Evolutionary conservation across 2,797 vertebrate species (phyloP), one percentile per base, ranked within the genome.

Genomic region (Fistularia tabacaria): DNA sequence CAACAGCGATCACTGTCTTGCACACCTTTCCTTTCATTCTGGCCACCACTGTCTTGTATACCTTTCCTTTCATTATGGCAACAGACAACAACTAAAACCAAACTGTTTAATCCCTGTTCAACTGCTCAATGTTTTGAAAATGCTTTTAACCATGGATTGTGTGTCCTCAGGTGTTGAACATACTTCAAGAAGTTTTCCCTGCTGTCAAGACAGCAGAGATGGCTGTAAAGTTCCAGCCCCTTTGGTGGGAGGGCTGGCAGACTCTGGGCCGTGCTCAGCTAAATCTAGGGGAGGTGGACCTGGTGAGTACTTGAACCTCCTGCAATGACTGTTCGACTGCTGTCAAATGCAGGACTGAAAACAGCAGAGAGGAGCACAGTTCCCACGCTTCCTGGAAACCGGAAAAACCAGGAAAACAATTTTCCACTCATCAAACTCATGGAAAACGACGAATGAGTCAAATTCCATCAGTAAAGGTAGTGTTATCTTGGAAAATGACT

Each of bases 171-270:
- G 95, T 96, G 10, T 72, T 98, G 69, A 93, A 92, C 84, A 90
- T 89, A 52, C 87, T 98, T 59, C 93, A 94, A 66, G 94, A 98
- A 71, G 92, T 94, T 76, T 98, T 98, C 64, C 94, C 93, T 46
- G 97, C 96, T 0, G 95, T 98, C 50, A 92, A 93, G 73, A 92
- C 95, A 7, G 94, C 95, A 14, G 95, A 99, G 88, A 93, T 89
- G 91, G 94, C 93, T 6, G 90, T 95, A 44, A 94, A 94, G 77
- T 85, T 92, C 66, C 91, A 91, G 43, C 92, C 94, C 38, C 85
- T 89, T 52, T 97, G 94, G 81, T 98, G 95, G 93, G 94, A 96
- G 71, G 94, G 91, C 43, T 94, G 94, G 95, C 97, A 96, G 79
- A 98, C 96, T 38, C 73, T 98, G 72, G 97, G 96, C 54, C 94